A percentile compares a stretch with the other conserved stretches of the same genome.
phyloP scores from a whole-genome alignment of 2,888 invertebrate species.

The Heterodera filipjevi region DNA sequence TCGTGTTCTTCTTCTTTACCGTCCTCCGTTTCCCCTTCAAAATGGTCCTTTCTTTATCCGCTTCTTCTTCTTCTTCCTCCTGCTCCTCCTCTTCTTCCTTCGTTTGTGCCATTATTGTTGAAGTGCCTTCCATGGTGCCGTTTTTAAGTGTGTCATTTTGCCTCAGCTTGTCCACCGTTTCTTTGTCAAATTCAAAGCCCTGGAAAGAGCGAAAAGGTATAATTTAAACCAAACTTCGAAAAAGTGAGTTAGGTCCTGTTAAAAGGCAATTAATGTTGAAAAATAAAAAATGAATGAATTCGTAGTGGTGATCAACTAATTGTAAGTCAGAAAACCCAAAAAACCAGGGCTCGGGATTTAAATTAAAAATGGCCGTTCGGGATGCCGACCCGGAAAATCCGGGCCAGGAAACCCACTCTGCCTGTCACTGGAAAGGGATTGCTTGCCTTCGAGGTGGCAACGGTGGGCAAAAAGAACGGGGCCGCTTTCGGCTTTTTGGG shows the following conservation, averaged over 20 bases:
- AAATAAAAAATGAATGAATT: too few relatives aligned
- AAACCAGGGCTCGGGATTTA: too few relatives aligned
- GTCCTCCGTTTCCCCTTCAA: not conserved
- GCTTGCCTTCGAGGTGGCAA: slow-evolving; percentile 79
- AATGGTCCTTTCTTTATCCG: not conserved
- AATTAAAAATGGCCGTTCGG: too few relatives aligned
- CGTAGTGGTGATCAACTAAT: too few relatives aligned
- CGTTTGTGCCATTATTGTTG: not conserved
- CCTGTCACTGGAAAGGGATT: too few relatives aligned
- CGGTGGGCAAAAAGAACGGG: slow-evolving; percentile 92
- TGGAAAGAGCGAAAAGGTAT: slow-evolving; percentile 68
- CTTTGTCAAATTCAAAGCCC: slow-evolving; percentile 70
- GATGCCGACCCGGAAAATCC: too few relatives aligned
- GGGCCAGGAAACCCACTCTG: too few relatives aligned
- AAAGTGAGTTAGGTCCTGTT: too few relatives aligned
- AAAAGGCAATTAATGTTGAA: too few relatives aligned
- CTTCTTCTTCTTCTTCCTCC: not conserved
- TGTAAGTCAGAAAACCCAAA: too few relatives aligned
- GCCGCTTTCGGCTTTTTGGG: slow-evolving; percentile 83
- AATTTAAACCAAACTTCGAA: too few relatives aligned
- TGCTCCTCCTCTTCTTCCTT: not conserved
- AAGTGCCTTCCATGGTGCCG: not conserved
- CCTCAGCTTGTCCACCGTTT: slow-evolving; percentile 20
- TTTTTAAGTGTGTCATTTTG: not conserved
- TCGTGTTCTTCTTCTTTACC: too few relatives aligned